These are phyloP conservation scores for Riptortus pedestris DNA, from an alignment of 1,140 invertebrate genomes.

Conservation along the genomic window DNA sequence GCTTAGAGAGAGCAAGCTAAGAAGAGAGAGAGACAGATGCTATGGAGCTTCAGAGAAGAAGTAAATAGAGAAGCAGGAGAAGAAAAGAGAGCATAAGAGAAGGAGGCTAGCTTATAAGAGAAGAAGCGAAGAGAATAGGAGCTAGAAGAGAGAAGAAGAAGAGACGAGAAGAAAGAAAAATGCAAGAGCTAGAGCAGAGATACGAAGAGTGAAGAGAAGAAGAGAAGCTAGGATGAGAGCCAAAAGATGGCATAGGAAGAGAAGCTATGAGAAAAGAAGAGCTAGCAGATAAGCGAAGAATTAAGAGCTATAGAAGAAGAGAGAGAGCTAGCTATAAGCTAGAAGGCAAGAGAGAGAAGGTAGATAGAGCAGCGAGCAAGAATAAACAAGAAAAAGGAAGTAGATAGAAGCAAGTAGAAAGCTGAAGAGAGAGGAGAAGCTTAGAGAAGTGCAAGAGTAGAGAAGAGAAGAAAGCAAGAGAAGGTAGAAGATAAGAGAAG, in stretches of 20 bases:
- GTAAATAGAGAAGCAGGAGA: background rate
- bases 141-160: background rate
- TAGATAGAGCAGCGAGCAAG: background rate
- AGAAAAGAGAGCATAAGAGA: background rate
- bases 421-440: background rate
- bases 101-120: background rate
- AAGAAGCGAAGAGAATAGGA: background rate
- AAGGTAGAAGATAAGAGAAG: background rate
- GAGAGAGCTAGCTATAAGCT: too few relatives aligned
- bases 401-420: background rate
- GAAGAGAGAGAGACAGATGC: background rate
- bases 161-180: background rate
- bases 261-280: background rate
- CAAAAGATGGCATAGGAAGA: background rate
- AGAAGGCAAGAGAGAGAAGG: background rate
- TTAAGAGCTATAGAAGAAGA: too few relatives aligned
- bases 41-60: background rate
- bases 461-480: background rate
- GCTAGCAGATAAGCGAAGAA: too few relatives aligned
- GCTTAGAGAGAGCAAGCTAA: background rate
- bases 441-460: background rate
- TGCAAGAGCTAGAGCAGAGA: background rate
- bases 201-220: background rate
- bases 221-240: background rate
- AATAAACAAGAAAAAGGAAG: too few relatives aligned